These are phyloP conservation scores for Microctenopoma steveboyesi DNA, from an alignment of 2,797 vertebrate genomes.

Conservation along the genomic window DNA sequence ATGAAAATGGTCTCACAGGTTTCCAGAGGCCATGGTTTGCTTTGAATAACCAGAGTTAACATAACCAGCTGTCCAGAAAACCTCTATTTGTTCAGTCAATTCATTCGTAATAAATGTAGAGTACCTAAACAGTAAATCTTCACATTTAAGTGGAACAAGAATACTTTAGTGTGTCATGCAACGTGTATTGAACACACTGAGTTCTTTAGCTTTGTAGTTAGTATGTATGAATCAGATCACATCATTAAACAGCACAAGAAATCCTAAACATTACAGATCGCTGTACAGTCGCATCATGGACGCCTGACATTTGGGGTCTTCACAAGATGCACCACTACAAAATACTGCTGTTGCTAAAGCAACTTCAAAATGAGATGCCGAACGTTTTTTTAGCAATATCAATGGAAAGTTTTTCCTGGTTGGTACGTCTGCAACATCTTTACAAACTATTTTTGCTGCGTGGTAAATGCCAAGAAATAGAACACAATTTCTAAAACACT, in stretches of 20 bases:
- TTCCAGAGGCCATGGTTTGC: too few species aligned
- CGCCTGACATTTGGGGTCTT: background rate
- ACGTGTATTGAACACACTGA: background rate
- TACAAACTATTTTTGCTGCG: background rate
- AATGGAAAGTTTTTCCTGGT: background rate
- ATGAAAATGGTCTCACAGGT: too few species aligned
- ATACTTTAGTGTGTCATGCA: too few species aligned
- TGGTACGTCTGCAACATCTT: background rate
- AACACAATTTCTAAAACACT: conserved; percentile 1
- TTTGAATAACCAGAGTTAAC: too few species aligned
- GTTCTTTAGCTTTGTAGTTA: background rate
- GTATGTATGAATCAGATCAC: conserved; percentile 8
- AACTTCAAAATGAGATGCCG: conserved; percentile 2
- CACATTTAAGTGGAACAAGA: too few species aligned
- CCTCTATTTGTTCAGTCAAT: too few species aligned
- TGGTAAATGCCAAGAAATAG: background rate
- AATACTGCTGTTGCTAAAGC: background rate
- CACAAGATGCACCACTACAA: background rate
- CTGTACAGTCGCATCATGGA: background rate
- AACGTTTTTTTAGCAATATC: conserved; percentile 6
- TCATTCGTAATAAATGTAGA: too few species aligned
- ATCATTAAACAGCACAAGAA: background rate
- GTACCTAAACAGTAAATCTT: background rate
- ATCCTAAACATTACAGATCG: background rate
- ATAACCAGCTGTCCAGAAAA: too few species aligned